Percentiles rank a stretch among this genome's conserved stretches.
Conservation (phyloP, 2,797 vertebrate species). For the Pangasius sanitwongsei region DNA sequence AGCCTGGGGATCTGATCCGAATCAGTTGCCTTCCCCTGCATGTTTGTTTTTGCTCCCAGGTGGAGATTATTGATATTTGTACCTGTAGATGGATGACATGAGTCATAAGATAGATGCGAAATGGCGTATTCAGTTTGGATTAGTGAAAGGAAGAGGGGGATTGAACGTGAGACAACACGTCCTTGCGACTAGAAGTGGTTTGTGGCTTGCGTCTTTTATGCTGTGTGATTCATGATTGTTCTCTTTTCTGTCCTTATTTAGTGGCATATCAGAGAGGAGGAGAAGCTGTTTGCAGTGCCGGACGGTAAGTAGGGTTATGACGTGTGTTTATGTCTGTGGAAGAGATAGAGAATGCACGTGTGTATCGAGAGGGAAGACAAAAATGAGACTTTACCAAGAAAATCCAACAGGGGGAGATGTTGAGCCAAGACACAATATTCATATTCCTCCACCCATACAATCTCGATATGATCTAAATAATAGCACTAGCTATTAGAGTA, state of each 20-base stretch:
- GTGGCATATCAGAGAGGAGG: constrained; percentile 98
- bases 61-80: constrained; percentile 37
- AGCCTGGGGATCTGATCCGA: neutral
- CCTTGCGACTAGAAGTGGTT: constrained; percentile 4
- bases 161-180: constrained; percentile 13
- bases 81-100: constrained; percentile 27
- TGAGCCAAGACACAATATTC: constrained; percentile 38
- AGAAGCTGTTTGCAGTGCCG: constrained; percentile 94
- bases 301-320: constrained; percentile 81
- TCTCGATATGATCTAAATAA: constrained; percentile 32
- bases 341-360: neutral
- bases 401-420: constrained; percentile 56
- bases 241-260: constrained; percentile 67
- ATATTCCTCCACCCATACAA: constrained; percentile 15
- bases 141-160: neutral
- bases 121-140: constrained; percentile 16
- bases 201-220: constrained; percentile 13
- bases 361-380: neutral
- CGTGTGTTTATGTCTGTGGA: neutral
- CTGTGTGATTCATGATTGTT: constrained; percentile 46
- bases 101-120: constrained; percentile 27
- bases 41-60: constrained; percentile 35
- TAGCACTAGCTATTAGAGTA: constrained; percentile 38
- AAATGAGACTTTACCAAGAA: neutral
- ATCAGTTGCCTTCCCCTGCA: neutral